Percentiles rank a stretch among this genome's conserved stretches.
phyloP scores from a whole-genome alignment of 2,888 invertebrate species.

The Thereva unica region DNA sequence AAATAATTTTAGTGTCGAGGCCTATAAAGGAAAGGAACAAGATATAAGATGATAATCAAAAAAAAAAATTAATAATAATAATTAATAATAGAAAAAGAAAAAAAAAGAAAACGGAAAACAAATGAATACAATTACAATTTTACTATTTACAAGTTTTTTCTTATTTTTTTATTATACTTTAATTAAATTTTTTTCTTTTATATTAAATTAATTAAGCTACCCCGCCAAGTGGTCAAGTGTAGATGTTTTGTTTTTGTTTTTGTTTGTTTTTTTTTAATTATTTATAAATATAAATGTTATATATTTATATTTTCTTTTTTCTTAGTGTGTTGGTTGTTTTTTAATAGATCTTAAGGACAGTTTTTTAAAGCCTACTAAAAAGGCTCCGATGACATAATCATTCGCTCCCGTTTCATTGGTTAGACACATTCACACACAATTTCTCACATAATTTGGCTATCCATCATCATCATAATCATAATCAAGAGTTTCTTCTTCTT shows the following conservation, averaged over 20 bases:
- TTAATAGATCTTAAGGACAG: no score
- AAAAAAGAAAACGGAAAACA: constrained; percentile 16
- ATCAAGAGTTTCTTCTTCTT: constrained; percentile 22
- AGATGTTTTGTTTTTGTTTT: not conserved
- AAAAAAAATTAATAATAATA: constrained; percentile 2
- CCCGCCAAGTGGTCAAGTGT: constrained; percentile 21
- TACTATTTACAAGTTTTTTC: constrained; percentile 22
- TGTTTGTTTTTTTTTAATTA: not conserved
- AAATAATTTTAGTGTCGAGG: not conserved
- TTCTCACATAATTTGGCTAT: constrained; percentile 28
- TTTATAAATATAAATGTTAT: no score
- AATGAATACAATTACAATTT: constrained; percentile 12
- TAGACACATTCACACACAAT: constrained; percentile 15
- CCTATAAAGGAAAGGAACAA: no score
- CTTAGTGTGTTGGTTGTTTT: no score
- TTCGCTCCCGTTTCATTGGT: not conserved
- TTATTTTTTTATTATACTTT: constrained; percentile 18
- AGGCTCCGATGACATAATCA: not conserved
- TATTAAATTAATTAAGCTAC: constrained; percentile 32
- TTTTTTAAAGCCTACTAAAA: not conserved
- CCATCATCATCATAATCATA: not conserved
- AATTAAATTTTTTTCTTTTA: constrained; percentile 16
- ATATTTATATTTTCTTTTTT: not conserved
- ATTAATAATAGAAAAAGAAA: constrained; percentile 11
- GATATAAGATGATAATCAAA: not conserved